These are phyloP conservation scores for Bufo bufo DNA, from an alignment of 2,113 vertebrate genomes.

Conservation along the genomic window DNA sequence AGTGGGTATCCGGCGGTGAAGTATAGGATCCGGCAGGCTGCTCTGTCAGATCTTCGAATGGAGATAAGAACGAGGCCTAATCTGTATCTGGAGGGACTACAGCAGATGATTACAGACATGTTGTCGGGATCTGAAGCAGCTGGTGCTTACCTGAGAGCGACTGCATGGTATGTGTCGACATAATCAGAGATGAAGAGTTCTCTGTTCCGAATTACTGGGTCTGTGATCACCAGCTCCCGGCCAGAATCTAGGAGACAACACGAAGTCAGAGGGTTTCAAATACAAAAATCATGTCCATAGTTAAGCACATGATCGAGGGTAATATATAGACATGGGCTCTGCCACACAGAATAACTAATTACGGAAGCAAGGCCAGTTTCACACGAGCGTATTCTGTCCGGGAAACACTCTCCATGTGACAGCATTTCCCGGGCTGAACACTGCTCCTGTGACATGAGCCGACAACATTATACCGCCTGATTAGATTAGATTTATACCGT, in stretches of 20 bases:
- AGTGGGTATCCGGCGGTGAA: too few relatives aligned
- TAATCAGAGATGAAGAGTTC: constrained; percentile 99
- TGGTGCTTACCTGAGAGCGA: constrained; percentile 88
- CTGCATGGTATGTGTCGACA: constrained; percentile 96
- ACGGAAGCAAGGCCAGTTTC: too few relatives aligned
- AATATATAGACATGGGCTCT: too few relatives aligned
- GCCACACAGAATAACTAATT: neutral
- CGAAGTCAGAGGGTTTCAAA: neutral
- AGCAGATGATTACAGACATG: neutral
- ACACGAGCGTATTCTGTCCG: too few relatives aligned
- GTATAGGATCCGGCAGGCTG: too few relatives aligned
- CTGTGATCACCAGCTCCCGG: constrained; percentile 95
- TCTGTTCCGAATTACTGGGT: constrained; percentile 95
- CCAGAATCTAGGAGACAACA: constrained; percentile 82
- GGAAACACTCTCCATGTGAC: too few relatives aligned
- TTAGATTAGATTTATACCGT: too few relatives aligned
- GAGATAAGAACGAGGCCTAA: too few relatives aligned
- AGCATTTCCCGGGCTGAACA: too few relatives aligned
- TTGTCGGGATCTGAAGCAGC: neutral
- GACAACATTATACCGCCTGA: too few relatives aligned
- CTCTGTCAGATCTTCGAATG: too few relatives aligned
- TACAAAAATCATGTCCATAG: neutral
- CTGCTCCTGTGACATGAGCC: too few relatives aligned
- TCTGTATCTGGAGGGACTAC: neutral
- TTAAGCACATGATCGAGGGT: neutral